Evolutionary conservation across 2,888 invertebrate species (phyloP).

Genomic region (Dolichomitus sp.): DNA sequence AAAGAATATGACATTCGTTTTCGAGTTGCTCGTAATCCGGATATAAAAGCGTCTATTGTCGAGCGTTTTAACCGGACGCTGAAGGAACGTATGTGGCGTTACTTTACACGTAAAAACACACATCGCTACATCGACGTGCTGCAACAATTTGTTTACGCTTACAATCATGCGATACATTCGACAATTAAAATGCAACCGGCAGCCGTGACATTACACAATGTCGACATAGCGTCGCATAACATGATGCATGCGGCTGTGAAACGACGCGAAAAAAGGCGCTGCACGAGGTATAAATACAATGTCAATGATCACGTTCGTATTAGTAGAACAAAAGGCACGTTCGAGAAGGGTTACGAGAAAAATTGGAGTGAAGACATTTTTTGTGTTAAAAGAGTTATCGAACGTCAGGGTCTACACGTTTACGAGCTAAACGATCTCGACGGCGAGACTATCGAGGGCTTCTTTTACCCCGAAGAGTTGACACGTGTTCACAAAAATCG

Average conservation of each 20-base stretch:
- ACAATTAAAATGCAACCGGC: too few species aligned
- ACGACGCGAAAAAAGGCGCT: background rate
- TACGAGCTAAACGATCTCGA: constrained; percentile 69
- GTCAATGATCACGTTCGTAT: background rate
- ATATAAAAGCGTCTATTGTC: too few species aligned
- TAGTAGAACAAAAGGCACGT: too few species aligned
- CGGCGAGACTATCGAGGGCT: constrained; percentile 52
- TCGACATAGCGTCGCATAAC: constrained; percentile 61
- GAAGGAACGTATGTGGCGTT: too few species aligned
- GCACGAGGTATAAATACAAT: constrained; percentile 11
- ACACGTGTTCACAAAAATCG: constrained; percentile 2
- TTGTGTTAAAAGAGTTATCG: constrained; percentile 65
- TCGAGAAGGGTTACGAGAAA: background rate
- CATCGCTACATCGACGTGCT: constrained; percentile 60
- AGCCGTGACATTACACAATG: constrained; percentile 35
- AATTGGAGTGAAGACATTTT: constrained; percentile 75
- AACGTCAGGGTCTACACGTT: constrained; percentile 64
- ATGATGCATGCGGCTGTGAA: constrained; percentile 1
- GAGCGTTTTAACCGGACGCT: too few species aligned
- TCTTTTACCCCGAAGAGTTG: constrained; percentile 60
- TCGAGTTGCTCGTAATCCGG: too few species aligned
- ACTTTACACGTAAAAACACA: too few species aligned
- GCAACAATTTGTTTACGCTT: constrained; percentile 66
- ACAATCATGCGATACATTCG: constrained; percentile 56
- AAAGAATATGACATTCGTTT: constrained; percentile 45